Evolutionary conservation across 1,140 invertebrate species (phyloP), one percentile per base, ranked within the genome.

Genomic region (Euura saliciscinereae): DNA sequence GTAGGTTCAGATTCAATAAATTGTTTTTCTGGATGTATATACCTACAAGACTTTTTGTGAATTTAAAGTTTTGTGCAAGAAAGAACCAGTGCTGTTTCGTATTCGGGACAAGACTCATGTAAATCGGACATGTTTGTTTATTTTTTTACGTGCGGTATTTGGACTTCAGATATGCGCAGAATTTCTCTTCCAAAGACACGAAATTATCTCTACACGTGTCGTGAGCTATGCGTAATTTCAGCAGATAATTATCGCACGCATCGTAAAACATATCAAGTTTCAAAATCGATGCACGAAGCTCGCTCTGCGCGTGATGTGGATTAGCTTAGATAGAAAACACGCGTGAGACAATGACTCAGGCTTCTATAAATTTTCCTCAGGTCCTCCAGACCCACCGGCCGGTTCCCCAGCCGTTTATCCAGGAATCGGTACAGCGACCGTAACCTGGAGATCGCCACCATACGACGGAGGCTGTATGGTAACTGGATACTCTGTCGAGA

Each of bases 401-500:
- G 92, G 92, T 10, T 87, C 89, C 65, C 94, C 94, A 0, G 86
- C 88, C 85, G 84, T 92, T 2, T 88, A 85, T 10, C 77, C 84
- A 2, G 85, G 84, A 2, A 83, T 83, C 2, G 86, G 87, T 80
- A 83, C 85, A 5, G 88, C 91, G 2, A 91, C 89, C 0, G 88
- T 96, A 10, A 91, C 93, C 44, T 97, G 95, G 95, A 92, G 91
- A 79, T 94, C 93, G 45, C 93, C 95, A 43, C 91, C 92, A 2
- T 95, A 93, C 78, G 95, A 97, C 82, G 95, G 95, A n/a, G 95
- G 95, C 45, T 92, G 93, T 71, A 93, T 93, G 69, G 90, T 97
- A 66, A 94, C 92, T 28, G 94, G 94, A 67, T 97, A 96, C 82
- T 89, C 91, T 13, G 91, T 97, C 13, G 94, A 97, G 84, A 92